Percentiles rank a stretch among this genome's conserved stretches.
These are phyloP conservation scores for Pyrgilauda ruficollis DNA, from an alignment of 2,113 vertebrate genomes.

Conservation along the genomic window DNA sequence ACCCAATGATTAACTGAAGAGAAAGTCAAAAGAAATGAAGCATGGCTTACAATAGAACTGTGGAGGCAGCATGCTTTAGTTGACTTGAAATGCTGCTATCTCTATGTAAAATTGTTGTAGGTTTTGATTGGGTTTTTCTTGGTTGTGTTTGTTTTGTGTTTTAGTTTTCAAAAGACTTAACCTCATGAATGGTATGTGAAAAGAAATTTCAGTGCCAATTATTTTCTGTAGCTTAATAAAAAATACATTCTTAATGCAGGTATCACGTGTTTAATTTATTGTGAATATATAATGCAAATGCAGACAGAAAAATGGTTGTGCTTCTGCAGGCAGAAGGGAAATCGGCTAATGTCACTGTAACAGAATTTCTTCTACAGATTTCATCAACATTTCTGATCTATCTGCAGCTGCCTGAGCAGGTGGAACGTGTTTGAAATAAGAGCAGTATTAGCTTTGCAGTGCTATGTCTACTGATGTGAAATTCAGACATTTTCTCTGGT, in stretches of 20 bases:
- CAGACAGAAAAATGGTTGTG: background rate
- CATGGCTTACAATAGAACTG: background rate
- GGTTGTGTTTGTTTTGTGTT: background rate
- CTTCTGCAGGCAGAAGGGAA: background rate
- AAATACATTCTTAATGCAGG: slow-evolving; percentile 8
- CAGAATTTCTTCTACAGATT: background rate
- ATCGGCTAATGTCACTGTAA: background rate
- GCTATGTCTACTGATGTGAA: background rate
- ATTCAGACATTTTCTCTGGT: background rate
- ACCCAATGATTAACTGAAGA: background rate
- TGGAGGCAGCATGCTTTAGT: background rate
- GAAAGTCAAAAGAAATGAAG: background rate
- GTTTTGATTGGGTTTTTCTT: background rate
- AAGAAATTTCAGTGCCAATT: background rate
- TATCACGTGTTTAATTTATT: background rate
- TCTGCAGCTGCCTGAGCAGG: background rate
- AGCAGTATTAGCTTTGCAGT: background rate
- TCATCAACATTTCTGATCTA: background rate
- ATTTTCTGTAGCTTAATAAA: slow-evolving; percentile 20
- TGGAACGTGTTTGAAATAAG: background rate
- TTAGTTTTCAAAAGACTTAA: background rate
- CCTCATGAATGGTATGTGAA: background rate
- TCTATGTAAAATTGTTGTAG: background rate
- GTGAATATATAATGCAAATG: slow-evolving; percentile 2
- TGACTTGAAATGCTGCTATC: background rate